phyloP scores from a whole-genome alignment of 2,888 invertebrate genomes.

The Priapulus caudatus region DNA sequence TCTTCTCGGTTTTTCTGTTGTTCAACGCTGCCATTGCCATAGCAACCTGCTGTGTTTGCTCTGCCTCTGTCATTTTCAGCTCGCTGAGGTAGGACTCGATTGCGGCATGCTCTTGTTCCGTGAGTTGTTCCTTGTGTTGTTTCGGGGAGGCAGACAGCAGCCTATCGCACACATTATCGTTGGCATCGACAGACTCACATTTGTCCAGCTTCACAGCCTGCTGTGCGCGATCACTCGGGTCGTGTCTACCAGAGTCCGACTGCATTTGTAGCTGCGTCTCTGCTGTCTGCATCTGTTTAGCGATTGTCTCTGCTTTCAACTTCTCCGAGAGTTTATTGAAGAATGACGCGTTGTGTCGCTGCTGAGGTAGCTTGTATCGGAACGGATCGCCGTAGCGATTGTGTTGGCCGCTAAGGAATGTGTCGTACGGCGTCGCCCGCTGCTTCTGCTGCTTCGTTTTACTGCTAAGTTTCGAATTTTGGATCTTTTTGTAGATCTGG shows the following conservation, averaged over 20 bases:
- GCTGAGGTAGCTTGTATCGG: not conserved
- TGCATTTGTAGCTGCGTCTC: too few species aligned
- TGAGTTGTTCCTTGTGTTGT: too few species aligned
- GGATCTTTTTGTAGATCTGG: not conserved
- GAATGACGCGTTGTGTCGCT: not conserved
- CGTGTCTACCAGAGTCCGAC: too few species aligned
- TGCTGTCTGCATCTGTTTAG: too few species aligned
- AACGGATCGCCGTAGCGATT: not conserved
- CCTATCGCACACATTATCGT: too few species aligned
- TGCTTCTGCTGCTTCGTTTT: not conserved
- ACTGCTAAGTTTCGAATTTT: not conserved
- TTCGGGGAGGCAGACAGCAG: too few species aligned
- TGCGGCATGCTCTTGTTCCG: not conserved
- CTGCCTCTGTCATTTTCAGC: not conserved
- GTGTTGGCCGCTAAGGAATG: not conserved
- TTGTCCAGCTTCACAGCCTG: not conserved
- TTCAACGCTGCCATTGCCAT: conserved; percentile 1
- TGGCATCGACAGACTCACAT: not conserved
- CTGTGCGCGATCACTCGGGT: not conserved
- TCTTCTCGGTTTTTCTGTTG: not conserved
- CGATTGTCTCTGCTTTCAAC: not conserved
- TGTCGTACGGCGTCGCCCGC: not conserved
- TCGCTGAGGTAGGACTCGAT: not conserved
- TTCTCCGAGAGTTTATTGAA: not conserved
- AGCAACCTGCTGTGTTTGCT: not conserved